These are phyloP conservation scores for Chrysina gloriosa DNA, from an alignment of 2,888 invertebrate genomes.

Conservation along the genomic window DNA sequence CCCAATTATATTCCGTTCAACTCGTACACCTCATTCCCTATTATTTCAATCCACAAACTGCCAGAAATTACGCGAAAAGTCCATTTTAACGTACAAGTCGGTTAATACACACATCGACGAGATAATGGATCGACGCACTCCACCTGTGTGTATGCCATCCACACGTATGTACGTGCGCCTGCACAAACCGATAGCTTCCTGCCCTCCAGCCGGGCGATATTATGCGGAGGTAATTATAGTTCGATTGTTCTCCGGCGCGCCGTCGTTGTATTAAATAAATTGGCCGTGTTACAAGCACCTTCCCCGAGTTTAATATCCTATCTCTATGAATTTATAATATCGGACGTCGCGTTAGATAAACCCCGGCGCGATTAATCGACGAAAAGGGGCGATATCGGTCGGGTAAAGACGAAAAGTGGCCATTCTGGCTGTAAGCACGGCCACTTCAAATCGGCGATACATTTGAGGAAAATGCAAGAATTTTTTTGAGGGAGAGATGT, in stretches of 20 bases:
- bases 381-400: background rate
- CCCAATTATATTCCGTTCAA: too few relatives aligned
- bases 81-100: too few relatives aligned
- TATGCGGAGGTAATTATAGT: slow-evolving; percentile 17
- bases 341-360: slow-evolving; percentile 6
- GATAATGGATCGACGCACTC: background rate
- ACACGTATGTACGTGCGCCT: too few relatives aligned
- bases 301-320: slow-evolving; percentile 18
- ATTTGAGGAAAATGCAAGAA: too few relatives aligned
- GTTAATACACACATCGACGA: background rate
- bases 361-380: background rate
- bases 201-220: background rate
- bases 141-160: too few relatives aligned
- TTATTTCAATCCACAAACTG: too few relatives aligned
- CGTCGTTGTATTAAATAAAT: slow-evolving; percentile 6
- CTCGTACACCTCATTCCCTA: too few relatives aligned
- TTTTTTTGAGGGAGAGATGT: too few relatives aligned
- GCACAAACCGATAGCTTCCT: background rate
- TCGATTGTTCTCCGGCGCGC: slow-evolving; percentile 3
- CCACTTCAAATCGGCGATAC: too few relatives aligned
- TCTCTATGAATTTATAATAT: slow-evolving; percentile 3
- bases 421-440: too few relatives aligned
- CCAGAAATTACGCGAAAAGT: too few relatives aligned
- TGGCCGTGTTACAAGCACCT: slow-evolving; percentile 13
- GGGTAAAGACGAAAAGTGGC: too few relatives aligned